A percentile compares a stretch with the other conserved stretches of the same genome.
These are phyloP conservation scores for Hycleus cichorii DNA, from an alignment of 1,140 invertebrate species.

Conservation along the genomic window DNA sequence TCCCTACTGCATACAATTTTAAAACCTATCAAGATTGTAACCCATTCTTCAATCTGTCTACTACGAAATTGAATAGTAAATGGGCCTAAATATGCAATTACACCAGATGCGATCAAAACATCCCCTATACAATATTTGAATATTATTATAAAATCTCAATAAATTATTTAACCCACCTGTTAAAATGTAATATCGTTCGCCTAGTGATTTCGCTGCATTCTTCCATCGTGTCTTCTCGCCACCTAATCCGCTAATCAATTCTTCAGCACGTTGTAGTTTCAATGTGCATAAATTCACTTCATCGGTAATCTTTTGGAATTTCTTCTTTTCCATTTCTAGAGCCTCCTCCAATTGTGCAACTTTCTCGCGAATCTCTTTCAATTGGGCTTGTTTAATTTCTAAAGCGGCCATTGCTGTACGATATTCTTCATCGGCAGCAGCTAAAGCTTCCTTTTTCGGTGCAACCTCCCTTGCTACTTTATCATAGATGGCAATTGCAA, in stretches of 20 bases:
- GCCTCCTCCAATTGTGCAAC: slow-evolving; percentile 64
- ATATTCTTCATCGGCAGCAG: slow-evolving; percentile 68
- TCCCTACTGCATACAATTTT: slow-evolving; percentile 49
- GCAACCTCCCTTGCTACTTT: slow-evolving; percentile 63
- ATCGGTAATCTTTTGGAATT: slow-evolving; percentile 74
- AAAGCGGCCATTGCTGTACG: slow-evolving; percentile 71
- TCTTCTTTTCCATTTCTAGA: slow-evolving; percentile 57
- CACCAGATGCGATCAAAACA: slow-evolving; percentile 54
- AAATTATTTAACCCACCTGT: too few species aligned
- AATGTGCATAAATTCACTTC: slow-evolving; percentile 82
- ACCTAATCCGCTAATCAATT: slow-evolving; percentile 74
- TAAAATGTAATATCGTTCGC: slow-evolving; percentile 69
- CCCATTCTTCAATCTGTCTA: slow-evolving; percentile 67
- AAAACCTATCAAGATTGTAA: slow-evolving; percentile 14
- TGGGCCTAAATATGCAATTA: slow-evolving; percentile 62
- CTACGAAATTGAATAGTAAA: slow-evolving; percentile 63
- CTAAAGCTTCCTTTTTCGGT: slow-evolving; percentile 75
- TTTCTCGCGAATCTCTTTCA: slow-evolving; percentile 68
- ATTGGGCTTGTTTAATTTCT: slow-evolving; percentile 65
- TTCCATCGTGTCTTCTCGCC: slow-evolving; percentile 86
- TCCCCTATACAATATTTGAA: slow-evolving; percentile 45
- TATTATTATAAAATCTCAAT: too few species aligned
- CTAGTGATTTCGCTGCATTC: slow-evolving; percentile 64
- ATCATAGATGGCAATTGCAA: slow-evolving; percentile 90
- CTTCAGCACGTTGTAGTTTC: slow-evolving; percentile 83